These are phyloP conservation scores for Dolichomitus sp. DNA, from an alignment of 2,888 invertebrate genomes.

Conservation along the genomic window DNA sequence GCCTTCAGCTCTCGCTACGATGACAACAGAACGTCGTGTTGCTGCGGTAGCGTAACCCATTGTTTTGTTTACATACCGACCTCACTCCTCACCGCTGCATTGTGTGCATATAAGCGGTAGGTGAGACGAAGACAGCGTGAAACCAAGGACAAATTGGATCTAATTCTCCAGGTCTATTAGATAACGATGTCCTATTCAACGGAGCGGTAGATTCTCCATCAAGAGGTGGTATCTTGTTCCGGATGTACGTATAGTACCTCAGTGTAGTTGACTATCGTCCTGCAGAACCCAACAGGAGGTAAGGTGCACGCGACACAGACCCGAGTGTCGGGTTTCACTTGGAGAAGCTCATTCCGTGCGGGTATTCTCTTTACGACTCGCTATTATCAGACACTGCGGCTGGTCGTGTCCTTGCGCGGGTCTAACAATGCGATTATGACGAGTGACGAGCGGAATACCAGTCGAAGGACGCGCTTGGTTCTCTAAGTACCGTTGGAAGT, in stretches of 20 bases:
- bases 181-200: slow-evolving; percentile 67
- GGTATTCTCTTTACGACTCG: slow-evolving; percentile 21
- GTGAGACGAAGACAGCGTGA: slow-evolving; percentile 32
- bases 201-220: slow-evolving; percentile 43
- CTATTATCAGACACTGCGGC: slow-evolving; percentile 35
- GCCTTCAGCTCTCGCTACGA: slow-evolving; percentile 35
- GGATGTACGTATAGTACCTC: slow-evolving; percentile 35
- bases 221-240: slow-evolving; percentile 56
- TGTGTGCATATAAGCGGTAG: slow-evolving; percentile 30
- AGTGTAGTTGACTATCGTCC: not conserved
- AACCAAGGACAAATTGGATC: slow-evolving; percentile 65
- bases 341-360: not conserved
- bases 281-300: not conserved
- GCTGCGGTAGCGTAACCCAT: slow-evolving; percentile 49
- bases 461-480: slow-evolving; percentile 40
- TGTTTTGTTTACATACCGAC: slow-evolving; percentile 60
- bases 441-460: slow-evolving; percentile 61
- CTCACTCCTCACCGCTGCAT: slow-evolving; percentile 35
- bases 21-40: slow-evolving; percentile 38
- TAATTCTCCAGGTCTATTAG: slow-evolving; percentile 67
- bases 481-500: slow-evolving; percentile 61
- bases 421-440: slow-evolving; percentile 65
- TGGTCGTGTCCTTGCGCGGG: slow-evolving; percentile 14
- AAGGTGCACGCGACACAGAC: not conserved
- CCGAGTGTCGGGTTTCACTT: not conserved